Base-by-base conservation (phyloP, 2,113 vertebrate species). In the Dasypus novemcinctus region DNA sequence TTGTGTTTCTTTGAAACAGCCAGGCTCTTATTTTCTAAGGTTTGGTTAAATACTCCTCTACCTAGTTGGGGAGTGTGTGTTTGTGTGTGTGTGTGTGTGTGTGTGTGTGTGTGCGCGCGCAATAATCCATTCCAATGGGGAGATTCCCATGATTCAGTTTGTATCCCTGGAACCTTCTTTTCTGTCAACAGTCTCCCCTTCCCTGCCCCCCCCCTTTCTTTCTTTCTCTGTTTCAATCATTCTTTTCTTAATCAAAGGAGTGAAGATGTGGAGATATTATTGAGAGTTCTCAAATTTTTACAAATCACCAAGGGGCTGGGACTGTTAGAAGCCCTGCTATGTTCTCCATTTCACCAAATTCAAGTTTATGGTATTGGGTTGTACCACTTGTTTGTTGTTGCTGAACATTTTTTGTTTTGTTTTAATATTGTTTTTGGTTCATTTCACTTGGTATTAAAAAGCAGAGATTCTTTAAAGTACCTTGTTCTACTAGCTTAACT, bases 381-480 rank as follows among this genome's bases (percentile, higher is more conserved):
- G 33, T 78, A 46, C 31, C 25, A 57, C 7, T 90, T 61, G 63
- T 61, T 71, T 88, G 46, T 5, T 66, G 14, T 66, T 31, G 31
- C 76, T 66, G 36, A 82, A 49, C 46, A 94, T 66, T 85, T 94
- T 69, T 85, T 68, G 0, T 80, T 46, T 85, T 57, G 54, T 57
- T 57, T 57, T 21, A 27, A 57, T 57, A 6, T 57, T 57, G 6
- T 57, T 61, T 94, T 52, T 61, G 52, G 61, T 85, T 84, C 61
- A 49, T 71, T 76, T 61, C 25, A 59, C 80, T 94, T 94, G 52
- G 43, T 78, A 94, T 90, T 66, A 38, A 69, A 83, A 87, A 82
- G 18, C 17, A 38, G 33, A 94, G 25, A 94, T 49, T 83, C 59
- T 88, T 36, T 41, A 74, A 57, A 43, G 36, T 46, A 38, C 36